Base-by-base conservation (phyloP, 2,888 invertebrate genomes). In the Germaria angustata region DNA sequence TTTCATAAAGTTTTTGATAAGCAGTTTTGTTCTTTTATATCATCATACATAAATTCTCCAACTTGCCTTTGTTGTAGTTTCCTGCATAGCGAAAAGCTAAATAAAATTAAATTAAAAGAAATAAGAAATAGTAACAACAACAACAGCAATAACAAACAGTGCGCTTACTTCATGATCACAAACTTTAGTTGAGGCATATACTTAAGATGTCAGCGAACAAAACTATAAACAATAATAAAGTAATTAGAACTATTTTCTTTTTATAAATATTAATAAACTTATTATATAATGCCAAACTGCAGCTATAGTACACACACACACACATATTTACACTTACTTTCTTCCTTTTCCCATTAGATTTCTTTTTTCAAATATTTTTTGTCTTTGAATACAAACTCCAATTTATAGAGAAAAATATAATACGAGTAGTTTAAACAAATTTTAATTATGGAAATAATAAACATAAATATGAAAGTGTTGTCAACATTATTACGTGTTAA, bases 201-300 rank as follows among this genome's bases (percentile, higher is more conserved):
- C 51, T 77, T 61, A 41, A 77, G 53, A 69, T 77, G 77, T 69
- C 77, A 77, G 53, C 68, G 44, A 41, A 68, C 41, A 59, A 15
- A 57, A 66, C 24, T 28, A 9, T 24, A 65, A 75, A 55, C 36
- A 57, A 46, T 46, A 75, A 75, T 46, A 44, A 69, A 77, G 51
- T 61, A 69, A 77, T 77, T 68, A 77, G 22, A 69, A 44, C 51
- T 22, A 51, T 53, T 46, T n/a, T 55, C 32, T 49, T 69, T 20
- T 41, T n/a, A n/a, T 24, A 46, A 46, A 46, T 57, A 46, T 59
- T 34, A 57, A 46, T 28, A 41, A 55, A 20, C 41, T 32, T 41
- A 20, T 32, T 9, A 28, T 13, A 28, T 6, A 59, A 7, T 24
- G 7, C 24, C 3, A 36, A 28, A 13, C 22, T 49, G 22, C 9